These are phyloP conservation scores for Varecia variegata DNA, from an alignment of 2,797 vertebrate species.

Conservation along the genomic window DNA sequence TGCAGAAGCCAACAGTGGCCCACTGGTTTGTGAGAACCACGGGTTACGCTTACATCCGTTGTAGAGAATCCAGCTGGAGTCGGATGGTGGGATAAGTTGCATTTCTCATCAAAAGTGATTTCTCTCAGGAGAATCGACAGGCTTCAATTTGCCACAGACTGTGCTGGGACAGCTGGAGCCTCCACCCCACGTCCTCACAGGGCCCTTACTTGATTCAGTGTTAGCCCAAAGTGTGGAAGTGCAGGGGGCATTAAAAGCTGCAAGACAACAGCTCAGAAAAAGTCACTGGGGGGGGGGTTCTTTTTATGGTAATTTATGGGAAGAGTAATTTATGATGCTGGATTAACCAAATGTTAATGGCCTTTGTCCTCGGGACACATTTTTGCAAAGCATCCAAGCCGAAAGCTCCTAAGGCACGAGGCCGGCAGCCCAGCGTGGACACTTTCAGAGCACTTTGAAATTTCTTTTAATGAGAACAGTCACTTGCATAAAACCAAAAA, in stretches of 20 bases:
- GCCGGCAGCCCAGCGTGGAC: not conserved
- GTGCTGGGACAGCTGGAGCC: not conserved
- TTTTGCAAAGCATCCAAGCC: not conserved
- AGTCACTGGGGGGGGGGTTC: too few species aligned
- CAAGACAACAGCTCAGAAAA: not conserved
- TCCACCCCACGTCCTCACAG: rapidly evolving
- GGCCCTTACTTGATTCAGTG: not conserved
- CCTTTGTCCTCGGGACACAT: not conserved
- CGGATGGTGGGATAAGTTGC: not conserved
- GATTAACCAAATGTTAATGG: not conserved
- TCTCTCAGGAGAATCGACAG: not conserved
- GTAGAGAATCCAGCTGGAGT: not conserved
- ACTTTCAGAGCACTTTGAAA: not conserved
- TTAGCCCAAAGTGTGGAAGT: not conserved
- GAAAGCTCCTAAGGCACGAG: not conserved
- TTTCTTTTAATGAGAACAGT: not conserved
- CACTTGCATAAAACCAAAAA: conserved; percentile 47
- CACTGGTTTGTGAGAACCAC: not conserved
- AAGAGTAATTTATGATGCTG: not conserved
- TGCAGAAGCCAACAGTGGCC: not conserved
- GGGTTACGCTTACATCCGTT: not conserved
- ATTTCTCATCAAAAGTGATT: not conserved
- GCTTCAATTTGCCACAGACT: not conserved
- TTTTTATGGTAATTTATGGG: not conserved
- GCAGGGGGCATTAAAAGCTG: not conserved